A percentile compares a stretch with the other conserved stretches of the same genome.
These are phyloP conservation scores for Zosterops borbonicus DNA, from an alignment of 2,113 vertebrate species.

Conservation along the genomic window DNA sequence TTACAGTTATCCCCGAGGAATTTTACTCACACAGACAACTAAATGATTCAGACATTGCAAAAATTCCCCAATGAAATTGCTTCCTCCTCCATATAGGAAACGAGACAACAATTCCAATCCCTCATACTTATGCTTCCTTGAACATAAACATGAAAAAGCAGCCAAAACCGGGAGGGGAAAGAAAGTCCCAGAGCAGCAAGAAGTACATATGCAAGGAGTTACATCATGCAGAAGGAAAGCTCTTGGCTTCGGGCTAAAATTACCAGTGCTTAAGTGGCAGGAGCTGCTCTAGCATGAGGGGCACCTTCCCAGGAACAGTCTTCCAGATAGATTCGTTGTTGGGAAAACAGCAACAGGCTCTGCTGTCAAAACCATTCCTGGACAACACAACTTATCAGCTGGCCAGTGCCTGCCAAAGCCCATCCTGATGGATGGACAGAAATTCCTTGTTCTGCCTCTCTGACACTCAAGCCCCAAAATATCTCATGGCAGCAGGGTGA, in stretches of 20 bases:
- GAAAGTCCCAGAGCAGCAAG: constrained; percentile 34
- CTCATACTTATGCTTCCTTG: constrained; percentile 37
- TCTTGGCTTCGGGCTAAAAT: background rate
- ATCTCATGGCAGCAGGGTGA: background rate
- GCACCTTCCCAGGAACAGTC: background rate
- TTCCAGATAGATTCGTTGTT: fast-evolving
- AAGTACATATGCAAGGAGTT: constrained; percentile 38
- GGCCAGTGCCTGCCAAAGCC: fast-evolving
- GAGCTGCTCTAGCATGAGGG: background rate
- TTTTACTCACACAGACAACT: constrained; percentile 51
- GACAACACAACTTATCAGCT: background rate
- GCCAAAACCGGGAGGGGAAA: constrained; percentile 14
- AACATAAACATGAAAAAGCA: constrained; percentile 38
- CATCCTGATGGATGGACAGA: fast-evolving
- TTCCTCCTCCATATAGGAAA: constrained; percentile 43
- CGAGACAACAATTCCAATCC: constrained; percentile 48
- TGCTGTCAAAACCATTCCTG: background rate
- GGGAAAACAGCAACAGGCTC: background rate
- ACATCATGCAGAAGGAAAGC: constrained; percentile 35
- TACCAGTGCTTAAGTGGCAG: background rate
- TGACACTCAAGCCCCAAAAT: background rate
- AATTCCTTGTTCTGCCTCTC: background rate
- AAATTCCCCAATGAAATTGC: constrained; percentile 8
- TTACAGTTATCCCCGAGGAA: constrained; percentile 15
- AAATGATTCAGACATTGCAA: constrained; percentile 50